Conservation (phyloP, 2,113 vertebrate genomes). For the Dicaeum eximium region DNA sequence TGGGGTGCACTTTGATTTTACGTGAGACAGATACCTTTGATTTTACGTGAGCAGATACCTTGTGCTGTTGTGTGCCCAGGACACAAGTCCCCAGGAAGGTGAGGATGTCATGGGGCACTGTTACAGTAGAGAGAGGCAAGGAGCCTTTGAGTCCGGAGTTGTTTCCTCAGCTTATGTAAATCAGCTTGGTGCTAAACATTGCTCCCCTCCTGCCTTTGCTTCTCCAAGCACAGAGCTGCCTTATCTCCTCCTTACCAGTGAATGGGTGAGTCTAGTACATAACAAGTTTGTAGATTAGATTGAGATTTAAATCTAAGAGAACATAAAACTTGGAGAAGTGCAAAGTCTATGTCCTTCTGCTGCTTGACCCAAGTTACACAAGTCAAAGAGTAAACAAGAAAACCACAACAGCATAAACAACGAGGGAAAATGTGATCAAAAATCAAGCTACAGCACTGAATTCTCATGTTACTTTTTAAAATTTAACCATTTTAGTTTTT, state of each 20-base stretch:
- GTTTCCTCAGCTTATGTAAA: neutral
- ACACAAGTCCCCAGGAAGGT: neutral
- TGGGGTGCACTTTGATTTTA: neutral
- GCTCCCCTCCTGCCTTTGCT: neutral
- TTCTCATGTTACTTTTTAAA: neutral
- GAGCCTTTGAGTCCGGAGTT: neutral
- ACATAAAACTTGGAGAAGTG: neutral
- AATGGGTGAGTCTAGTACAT: neutral
- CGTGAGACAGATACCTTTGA: neutral
- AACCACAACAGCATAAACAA: neutral
- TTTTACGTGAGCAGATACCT: neutral
- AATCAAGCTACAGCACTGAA: neutral
- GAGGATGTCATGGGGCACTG: neutral
- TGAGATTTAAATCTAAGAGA: neutral
- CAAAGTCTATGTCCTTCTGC: neutral
- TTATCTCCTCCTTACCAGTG: neutral
- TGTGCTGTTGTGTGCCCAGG: neutral
- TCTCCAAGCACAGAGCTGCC: neutral
- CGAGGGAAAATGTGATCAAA: neutral
- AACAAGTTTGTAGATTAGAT: neutral
- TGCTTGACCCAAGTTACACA: neutral
- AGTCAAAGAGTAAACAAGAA: conserved; percentile 11
- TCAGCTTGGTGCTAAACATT: neutral
- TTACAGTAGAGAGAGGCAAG: neutral
- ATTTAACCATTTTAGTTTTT: neutral